Conservation (phyloP, 2,888 invertebrate species). For the Odontomyia ornata region DNA sequence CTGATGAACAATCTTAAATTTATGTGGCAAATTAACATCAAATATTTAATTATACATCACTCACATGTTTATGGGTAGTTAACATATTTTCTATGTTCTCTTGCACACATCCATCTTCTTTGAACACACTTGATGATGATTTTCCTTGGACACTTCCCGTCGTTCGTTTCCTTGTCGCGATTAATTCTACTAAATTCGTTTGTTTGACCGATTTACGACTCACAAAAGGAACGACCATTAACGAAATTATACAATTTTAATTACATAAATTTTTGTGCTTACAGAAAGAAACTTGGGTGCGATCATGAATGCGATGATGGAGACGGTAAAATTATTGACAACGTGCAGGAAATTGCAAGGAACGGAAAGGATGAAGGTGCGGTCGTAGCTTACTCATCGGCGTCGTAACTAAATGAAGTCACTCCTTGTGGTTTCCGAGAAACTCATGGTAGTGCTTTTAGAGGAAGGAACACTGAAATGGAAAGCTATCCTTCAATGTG, state of each 20-base stretch:
- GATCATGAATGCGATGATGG: background rate
- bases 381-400: constrained; percentile 3
- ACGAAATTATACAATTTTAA: constrained; percentile 2
- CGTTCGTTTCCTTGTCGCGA: background rate
- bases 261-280: background rate
- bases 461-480: background rate
- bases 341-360: constrained; percentile 1
- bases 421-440: background rate
- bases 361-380: constrained; percentile 9
- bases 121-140: background rate
- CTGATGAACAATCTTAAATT: background rate
- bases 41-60: constrained; percentile 17
- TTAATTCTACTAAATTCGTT: background rate
- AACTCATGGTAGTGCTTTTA: too few relatives aligned
- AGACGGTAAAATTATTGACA: background rate
- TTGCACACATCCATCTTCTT: background rate
- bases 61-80: constrained; percentile 7
- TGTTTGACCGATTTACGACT: constrained; percentile 3
- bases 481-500: background rate
- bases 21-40: background rate
- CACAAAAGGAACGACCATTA: background rate
- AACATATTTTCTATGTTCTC: background rate
- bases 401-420: background rate
- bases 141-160: constrained; percentile 3
- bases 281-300: background rate